phyloP scores from a whole-genome alignment of 2,888 invertebrate species.

The Drosophila mayaguana region DNA sequence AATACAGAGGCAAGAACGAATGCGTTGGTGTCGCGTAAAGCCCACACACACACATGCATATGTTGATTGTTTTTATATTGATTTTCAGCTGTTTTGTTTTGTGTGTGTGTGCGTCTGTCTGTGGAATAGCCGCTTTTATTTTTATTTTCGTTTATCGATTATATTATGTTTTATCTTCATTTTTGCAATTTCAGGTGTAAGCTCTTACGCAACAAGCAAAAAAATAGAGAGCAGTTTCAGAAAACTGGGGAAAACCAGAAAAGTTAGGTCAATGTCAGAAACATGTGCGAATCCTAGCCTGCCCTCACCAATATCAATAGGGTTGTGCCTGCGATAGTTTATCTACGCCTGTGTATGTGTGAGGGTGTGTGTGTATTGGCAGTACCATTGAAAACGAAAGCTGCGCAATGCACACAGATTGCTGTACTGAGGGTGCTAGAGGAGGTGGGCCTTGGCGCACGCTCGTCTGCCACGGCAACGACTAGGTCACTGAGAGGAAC shows the following conservation, averaged over 20 bases:
- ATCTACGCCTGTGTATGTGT: slow-evolving; percentile 9
- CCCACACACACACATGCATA: slow-evolving; percentile 2
- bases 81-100: slow-evolving; percentile 62
- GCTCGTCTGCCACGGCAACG: slow-evolving; percentile 54
- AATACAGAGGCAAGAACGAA: slow-evolving; percentile 20
- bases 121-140: slow-evolving; percentile 15
- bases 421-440: not conserved
- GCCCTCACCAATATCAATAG: slow-evolving; percentile 25
- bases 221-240: slow-evolving; percentile 9
- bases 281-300: slow-evolving; percentile 52
- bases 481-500: slow-evolving; percentile 72
- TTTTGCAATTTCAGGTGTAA: slow-evolving; percentile 15
- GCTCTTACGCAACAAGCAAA: slow-evolving; percentile 60
- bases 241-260: slow-evolving; percentile 31
- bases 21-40: slow-evolving; percentile 26
- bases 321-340: slow-evolving; percentile 9
- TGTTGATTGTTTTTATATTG: slow-evolving; percentile 49
- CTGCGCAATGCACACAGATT: slow-evolving; percentile 42
- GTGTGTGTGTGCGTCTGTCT: not conserved
- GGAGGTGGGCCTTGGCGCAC: slow-evolving; percentile 48
- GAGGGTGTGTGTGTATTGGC: slow-evolving; percentile 18
- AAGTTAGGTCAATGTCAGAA: slow-evolving; percentile 71
- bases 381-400: slow-evolving; percentile 67
- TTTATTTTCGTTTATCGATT: slow-evolving; percentile 3
- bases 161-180: not conserved